A percentile compares a stretch with the other conserved stretches of the same genome.
phyloP scores from a whole-genome alignment of 2,888 invertebrate genomes.

The Hanleya hanleyi region DNA sequence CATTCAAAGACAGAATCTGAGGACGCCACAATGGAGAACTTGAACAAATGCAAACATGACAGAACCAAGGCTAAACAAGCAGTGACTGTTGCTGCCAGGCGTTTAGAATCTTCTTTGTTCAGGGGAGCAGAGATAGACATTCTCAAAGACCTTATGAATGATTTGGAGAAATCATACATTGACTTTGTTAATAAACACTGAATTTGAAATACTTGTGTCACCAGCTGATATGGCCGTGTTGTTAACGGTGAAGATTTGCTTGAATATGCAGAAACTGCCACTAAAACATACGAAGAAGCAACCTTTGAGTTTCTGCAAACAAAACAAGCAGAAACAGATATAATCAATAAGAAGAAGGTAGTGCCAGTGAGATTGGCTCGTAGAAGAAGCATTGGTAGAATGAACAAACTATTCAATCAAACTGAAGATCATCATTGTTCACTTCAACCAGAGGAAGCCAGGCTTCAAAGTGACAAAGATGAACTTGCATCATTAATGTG shows the following conservation, averaged over 20 bases:
- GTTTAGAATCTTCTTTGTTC: not conserved
- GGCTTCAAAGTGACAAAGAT: not conserved
- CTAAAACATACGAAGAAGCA: not conserved
- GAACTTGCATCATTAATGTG: not conserved
- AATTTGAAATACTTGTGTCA: not conserved
- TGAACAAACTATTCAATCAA: not conserved
- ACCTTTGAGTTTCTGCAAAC: not conserved
- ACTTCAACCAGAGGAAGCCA: not conserved
- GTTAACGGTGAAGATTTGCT: not conserved
- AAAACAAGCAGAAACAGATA: not conserved
- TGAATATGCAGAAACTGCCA: not conserved
- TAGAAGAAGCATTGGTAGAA: not conserved
- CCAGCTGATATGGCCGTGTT: not conserved
- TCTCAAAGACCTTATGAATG: not conserved
- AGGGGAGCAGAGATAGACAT: not conserved
- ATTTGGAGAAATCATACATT: not conserved
- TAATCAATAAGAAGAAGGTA: not conserved
- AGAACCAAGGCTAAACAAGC: not conserved
- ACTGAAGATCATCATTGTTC: too few species aligned
- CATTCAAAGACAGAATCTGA: not conserved
- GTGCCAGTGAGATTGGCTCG: not conserved
- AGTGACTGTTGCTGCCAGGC: not conserved
- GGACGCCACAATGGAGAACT: not conserved
- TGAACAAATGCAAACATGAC: not conserved
- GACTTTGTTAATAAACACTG: not conserved